Conservation (phyloP, 2,797 vertebrate genomes). For the Takifugu ocellatus region DNA sequence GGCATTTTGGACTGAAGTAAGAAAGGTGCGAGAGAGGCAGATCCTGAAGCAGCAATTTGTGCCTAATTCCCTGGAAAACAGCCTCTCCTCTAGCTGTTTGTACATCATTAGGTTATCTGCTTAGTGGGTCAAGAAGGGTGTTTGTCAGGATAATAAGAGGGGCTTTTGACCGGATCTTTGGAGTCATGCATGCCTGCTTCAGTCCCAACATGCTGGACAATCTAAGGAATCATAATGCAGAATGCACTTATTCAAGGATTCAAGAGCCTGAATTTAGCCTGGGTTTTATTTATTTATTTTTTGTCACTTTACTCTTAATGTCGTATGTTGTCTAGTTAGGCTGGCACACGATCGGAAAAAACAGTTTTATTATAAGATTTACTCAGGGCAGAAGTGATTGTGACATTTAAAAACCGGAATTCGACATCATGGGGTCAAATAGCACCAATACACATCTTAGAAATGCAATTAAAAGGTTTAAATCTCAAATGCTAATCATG, state of each 20-base stretch:
- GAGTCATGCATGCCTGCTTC: conserved; percentile 1
- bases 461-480: not conserved
- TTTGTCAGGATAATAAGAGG: conserved; percentile 10
- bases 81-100: conserved; percentile 22
- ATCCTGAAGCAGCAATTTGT: conserved; percentile 33
- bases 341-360: conserved; percentile 27
- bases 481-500: not conserved
- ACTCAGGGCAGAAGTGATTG: conserved; percentile 40
- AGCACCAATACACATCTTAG: not conserved
- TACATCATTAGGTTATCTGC: conserved; percentile 29
- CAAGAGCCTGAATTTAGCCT: too few species aligned
- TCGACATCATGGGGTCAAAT: not conserved
- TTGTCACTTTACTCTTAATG: conserved; percentile 12
- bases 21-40: conserved; percentile 24
- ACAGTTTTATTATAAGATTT: conserved; percentile 34
- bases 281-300: conserved; percentile 2
- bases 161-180: conserved; percentile 6
- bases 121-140: conserved; percentile 17
- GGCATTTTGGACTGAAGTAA: conserved; percentile 11
- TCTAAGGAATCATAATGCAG: too few species aligned
- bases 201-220: not conserved
- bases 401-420: conserved; percentile 7
- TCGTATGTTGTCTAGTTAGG: not conserved
- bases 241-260: too few species aligned
- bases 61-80: conserved; percentile 34